Evolutionary conservation across 2,888 invertebrate species (phyloP).

Genomic region (Brachyptera risi): DNA sequence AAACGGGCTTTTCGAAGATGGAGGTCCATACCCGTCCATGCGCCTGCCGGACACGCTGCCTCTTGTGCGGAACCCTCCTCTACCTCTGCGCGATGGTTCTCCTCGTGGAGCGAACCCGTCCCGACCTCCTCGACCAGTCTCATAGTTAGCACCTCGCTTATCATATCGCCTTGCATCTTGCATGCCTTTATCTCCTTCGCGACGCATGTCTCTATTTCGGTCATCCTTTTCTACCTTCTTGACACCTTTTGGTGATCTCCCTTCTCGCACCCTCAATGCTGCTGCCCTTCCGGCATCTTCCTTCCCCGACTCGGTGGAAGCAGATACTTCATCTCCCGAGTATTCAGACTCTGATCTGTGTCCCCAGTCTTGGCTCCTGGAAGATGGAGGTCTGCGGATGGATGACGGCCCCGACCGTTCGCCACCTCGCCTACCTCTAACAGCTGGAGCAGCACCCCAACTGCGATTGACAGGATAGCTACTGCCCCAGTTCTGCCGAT

Average conservation of each 20-base stretch:
- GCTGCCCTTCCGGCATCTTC: constrained; percentile 54
- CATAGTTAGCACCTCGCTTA: constrained; percentile 22
- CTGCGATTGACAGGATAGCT: constrained; percentile 32
- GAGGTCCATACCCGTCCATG: constrained; percentile 75
- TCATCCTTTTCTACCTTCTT: constrained; percentile 51
- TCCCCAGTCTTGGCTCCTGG: constrained; percentile 49
- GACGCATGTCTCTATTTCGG: constrained; percentile 50
- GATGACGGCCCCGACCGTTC: constrained; percentile 40
- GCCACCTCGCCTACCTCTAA: neutral
- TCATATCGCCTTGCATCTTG: neutral
- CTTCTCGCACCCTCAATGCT: constrained; percentile 42
- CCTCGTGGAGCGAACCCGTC: constrained; percentile 83
- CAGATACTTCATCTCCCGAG: constrained; percentile 65
- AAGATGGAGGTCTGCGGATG: constrained; percentile 41
- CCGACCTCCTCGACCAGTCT: constrained; percentile 51
- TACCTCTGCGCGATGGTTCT: constrained; percentile 82
- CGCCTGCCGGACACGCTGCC: constrained; percentile 53
- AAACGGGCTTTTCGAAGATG: constrained; percentile 74
- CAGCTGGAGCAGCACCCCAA: constrained; percentile 51
- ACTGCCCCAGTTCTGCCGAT: constrained; percentile 28
- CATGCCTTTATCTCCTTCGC: constrained; percentile 29
- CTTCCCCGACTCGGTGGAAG: constrained; percentile 53
- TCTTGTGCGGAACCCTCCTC: constrained; percentile 55
- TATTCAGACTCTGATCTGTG: constrained; percentile 65
- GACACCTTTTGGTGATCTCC: constrained; percentile 30